Evolutionary conservation across 2,888 invertebrate species (phyloP).

Genomic region (Phytoseiulus persimilis): DNA sequence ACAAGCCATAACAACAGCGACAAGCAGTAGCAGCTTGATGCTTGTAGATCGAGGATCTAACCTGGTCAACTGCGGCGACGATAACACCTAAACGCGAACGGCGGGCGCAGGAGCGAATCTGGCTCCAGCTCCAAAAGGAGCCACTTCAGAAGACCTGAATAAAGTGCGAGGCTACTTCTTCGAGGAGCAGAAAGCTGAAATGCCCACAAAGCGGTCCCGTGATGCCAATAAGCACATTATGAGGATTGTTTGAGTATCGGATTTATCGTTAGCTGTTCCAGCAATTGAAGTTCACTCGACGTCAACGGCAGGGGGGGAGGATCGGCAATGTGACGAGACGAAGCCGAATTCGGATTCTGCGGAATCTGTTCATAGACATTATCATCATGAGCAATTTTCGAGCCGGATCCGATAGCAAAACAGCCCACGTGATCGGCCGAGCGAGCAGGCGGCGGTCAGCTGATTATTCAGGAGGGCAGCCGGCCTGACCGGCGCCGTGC

Average conservation of each 20-base stretch:
- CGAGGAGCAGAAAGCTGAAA: neutral
- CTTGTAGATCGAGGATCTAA: neutral
- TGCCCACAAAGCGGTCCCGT: neutral
- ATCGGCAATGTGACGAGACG: too few relatives aligned
- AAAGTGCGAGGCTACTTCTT: neutral
- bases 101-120: too few relatives aligned
- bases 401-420: too few relatives aligned
- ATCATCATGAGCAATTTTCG: too few relatives aligned
- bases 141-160: neutral
- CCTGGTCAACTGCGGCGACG: neutral
- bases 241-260: neutral
- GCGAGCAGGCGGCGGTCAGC: neutral
- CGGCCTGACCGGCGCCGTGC: neutral
- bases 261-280: neutral
- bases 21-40: neutral
- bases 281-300: too few relatives aligned
- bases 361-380: too few relatives aligned
- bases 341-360: too few relatives aligned
- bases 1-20: neutral
- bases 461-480: neutral
- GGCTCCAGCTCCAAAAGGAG: too few relatives aligned
- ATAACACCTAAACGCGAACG: neutral
- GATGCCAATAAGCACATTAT: neutral
- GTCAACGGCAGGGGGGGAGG: too few relatives aligned
- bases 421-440: too few relatives aligned